phyloP scores from a whole-genome alignment of 2,797 vertebrate species.

The Hippocampus kuda region DNA sequence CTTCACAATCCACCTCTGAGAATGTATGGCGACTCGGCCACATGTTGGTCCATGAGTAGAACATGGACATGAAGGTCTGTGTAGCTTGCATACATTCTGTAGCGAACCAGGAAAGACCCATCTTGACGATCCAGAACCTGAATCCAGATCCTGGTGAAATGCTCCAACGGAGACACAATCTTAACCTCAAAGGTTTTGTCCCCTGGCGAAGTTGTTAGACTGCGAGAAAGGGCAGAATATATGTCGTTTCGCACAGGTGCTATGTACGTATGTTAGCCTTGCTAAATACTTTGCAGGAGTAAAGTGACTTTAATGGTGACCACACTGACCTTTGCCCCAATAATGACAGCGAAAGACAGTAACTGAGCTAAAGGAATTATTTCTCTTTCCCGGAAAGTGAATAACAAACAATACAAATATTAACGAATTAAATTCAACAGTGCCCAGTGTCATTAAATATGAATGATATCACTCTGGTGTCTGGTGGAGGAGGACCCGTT shows the following conservation, averaged over 20 bases:
- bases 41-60: slow-evolving; percentile 65
- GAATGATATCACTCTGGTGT: too few species aligned
- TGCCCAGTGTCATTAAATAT: too few species aligned
- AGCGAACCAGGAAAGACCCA: slow-evolving; percentile 91
- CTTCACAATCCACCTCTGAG: slow-evolving; percentile 74
- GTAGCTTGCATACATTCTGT: slow-evolving; percentile 94
- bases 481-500: too few species aligned
- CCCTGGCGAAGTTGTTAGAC: slow-evolving; percentile 82
- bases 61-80: slow-evolving; percentile 76
- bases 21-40: slow-evolving; percentile 81
- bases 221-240: slow-evolving; percentile 34
- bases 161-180: slow-evolving; percentile 76
- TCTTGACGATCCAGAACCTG: slow-evolving; percentile 90
- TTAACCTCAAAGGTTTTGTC: slow-evolving; percentile 85
- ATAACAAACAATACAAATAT: too few species aligned
- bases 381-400: too few species aligned
- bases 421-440: too few species aligned
- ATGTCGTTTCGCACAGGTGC: not conserved
- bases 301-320: not conserved
- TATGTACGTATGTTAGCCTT: not conserved
- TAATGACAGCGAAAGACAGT: too few species aligned
- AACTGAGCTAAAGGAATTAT: too few species aligned
- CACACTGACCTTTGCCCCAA: too few species aligned
- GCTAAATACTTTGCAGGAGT: not conserved
- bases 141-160: slow-evolving; percentile 85